Evolutionary conservation across 2,888 invertebrate species (phyloP).

Genomic region (Noctuana brunneofusca): DNA sequence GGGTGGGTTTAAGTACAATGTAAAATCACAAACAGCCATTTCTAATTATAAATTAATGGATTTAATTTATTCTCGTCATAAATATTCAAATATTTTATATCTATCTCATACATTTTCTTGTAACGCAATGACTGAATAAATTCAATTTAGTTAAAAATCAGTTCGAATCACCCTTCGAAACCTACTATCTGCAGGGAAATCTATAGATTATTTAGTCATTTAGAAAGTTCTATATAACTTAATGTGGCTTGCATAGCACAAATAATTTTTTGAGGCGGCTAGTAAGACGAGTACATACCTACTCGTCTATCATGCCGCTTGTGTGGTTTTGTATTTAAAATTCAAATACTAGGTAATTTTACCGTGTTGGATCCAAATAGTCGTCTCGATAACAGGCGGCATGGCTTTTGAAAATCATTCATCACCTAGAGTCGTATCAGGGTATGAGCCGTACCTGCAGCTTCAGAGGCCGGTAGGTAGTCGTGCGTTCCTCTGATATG

Average conservation of each 20-base stretch:
- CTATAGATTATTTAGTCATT: neutral
- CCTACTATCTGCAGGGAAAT: neutral
- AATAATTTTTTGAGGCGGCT: neutral
- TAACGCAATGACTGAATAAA: neutral
- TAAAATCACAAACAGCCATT: constrained; percentile 66
- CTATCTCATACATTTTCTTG: neutral
- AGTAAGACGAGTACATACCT: no score
- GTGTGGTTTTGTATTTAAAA: neutral
- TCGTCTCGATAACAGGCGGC: constrained; percentile 26
- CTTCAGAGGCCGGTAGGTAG: neutral
- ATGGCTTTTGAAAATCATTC: constrained; percentile 13
- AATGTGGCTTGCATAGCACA: neutral
- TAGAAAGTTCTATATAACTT: neutral
- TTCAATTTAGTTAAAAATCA: neutral
- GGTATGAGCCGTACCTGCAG: constrained; percentile 18
- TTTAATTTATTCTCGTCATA: neutral
- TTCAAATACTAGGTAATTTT: neutral
- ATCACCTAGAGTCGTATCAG: constrained; percentile 34
- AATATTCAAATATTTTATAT: neutral
- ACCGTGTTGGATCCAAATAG: neutral
- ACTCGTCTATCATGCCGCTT: neutral
- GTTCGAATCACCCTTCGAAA: neutral
- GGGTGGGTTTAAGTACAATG: constrained; percentile 68
- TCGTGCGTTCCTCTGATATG: constrained; percentile 35
- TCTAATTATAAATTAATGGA: constrained; percentile 6